Evolutionary conservation across 1,140 invertebrate genomes (phyloP).

Genomic region (Vollenhovia emeryi): DNA sequence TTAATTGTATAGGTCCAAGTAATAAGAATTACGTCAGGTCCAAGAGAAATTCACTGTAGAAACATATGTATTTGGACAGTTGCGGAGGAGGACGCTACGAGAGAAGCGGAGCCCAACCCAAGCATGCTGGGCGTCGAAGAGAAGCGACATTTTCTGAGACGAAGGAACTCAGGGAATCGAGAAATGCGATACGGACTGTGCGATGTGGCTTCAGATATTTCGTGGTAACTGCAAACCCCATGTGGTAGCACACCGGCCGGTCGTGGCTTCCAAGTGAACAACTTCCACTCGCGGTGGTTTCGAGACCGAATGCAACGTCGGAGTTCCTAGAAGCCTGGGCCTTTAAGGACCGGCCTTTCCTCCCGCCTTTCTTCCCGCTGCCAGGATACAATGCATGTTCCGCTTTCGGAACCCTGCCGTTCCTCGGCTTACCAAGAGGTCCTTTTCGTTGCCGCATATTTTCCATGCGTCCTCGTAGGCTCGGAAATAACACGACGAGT

Average conservation of each 20-base stretch:
- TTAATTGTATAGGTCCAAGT: too few relatives aligned
- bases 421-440: conserved; percentile 41
- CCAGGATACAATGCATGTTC: conserved; percentile 73
- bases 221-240: conserved; percentile 60
- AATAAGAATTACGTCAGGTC: background rate
- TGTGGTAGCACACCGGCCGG: conserved; percentile 60
- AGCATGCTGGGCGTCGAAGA: background rate
- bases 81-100: background rate
- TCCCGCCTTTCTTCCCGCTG: background rate
- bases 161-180: conserved; percentile 40
- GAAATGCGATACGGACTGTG: conserved; percentile 47
- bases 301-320: conserved; percentile 68
- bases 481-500: background rate
- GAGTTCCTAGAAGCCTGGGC: conserved; percentile 70
- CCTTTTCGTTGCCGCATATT: conserved; percentile 67
- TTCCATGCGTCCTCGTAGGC: conserved; percentile 35
- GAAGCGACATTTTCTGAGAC: conserved; percentile 42
- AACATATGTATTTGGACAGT: background rate
- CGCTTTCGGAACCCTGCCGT: conserved; percentile 51
- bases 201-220: conserved; percentile 57
- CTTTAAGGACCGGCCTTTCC: conserved; percentile 57
- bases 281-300: conserved; percentile 50
- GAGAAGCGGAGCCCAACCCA: background rate
- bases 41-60: background rate
- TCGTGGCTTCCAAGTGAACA: conserved; percentile 52